These are phyloP conservation scores for Caligus rogercresseyi DNA, from an alignment of 1,140 invertebrate genomes.

Conservation along the genomic window DNA sequence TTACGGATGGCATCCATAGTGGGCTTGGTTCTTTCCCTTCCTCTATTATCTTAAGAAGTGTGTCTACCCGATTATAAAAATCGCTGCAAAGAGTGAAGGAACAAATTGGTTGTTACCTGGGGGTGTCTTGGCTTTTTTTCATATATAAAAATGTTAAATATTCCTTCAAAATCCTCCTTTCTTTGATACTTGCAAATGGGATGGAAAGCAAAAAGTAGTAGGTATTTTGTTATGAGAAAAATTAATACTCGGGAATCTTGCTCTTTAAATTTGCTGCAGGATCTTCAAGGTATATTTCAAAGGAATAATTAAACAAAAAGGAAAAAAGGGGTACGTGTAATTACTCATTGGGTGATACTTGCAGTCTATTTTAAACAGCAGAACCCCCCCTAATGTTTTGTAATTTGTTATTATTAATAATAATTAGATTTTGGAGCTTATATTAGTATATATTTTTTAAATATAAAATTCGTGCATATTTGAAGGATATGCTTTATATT, in stretches of 20 bases:
- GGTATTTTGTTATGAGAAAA: background rate
- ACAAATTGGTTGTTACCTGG: background rate
- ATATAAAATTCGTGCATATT: background rate
- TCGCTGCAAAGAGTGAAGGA: background rate
- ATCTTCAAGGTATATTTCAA: background rate
- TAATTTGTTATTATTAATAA: background rate
- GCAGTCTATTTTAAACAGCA: background rate
- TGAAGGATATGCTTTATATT: background rate
- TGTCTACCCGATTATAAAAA: background rate
- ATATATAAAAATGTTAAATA: too few species aligned
- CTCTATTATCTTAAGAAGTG: background rate
- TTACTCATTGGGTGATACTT: background rate
- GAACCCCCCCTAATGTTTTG: background rate
- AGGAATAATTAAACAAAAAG: background rate
- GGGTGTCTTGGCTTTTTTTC: background rate
- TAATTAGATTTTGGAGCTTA: background rate
- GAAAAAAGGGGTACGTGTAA: background rate
- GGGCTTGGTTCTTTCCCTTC: background rate
- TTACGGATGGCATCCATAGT: slow-evolving; percentile 9
- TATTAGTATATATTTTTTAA: background rate
- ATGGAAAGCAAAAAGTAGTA: background rate
- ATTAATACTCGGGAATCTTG: background rate
- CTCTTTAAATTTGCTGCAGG: background rate
- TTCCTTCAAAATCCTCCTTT: background rate
- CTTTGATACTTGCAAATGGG: background rate